Conservation (phyloP, 2,113 vertebrate species). For the Sigmodon hispidus region DNA sequence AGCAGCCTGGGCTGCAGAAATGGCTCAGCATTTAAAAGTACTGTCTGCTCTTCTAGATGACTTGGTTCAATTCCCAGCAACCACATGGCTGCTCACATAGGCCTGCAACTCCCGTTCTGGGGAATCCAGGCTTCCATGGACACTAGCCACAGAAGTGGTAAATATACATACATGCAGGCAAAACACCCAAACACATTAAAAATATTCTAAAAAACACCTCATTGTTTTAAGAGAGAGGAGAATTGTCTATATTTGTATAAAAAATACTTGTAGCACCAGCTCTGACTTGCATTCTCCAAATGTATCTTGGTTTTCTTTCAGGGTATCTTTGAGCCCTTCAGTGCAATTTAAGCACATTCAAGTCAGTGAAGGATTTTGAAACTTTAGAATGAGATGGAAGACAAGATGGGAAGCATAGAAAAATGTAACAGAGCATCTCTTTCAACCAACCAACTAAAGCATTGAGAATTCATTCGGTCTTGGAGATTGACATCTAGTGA, state of each 20-base stretch:
- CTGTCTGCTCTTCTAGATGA: not conserved
- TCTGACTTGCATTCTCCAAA: not conserved
- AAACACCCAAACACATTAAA: not conserved
- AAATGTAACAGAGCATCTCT: constrained; percentile 1
- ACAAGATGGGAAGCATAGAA: not conserved
- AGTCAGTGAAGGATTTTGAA: constrained; percentile 11
- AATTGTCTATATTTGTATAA: constrained; percentile 4
- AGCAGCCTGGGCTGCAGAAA: not conserved
- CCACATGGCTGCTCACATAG: not conserved
- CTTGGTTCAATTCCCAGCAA: not conserved
- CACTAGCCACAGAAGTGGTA: not conserved
- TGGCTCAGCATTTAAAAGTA: not conserved
- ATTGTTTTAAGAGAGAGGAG: constrained; percentile 11
- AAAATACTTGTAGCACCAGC: not conserved
- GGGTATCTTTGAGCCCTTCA: not conserved
- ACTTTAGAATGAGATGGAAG: constrained; percentile 36
- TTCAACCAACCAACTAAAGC: not conserved
- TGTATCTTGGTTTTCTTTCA: not conserved
- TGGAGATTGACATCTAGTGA: constrained; percentile 11
- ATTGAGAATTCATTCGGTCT: not conserved
- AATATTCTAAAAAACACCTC: not conserved
- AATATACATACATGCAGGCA: not conserved
- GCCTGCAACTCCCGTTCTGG: not conserved
- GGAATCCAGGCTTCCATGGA: not conserved
- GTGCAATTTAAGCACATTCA: not conserved